phyloP scores from a whole-genome alignment of 2,797 vertebrate species.

The Hyperoplus lanceolatus region DNA sequence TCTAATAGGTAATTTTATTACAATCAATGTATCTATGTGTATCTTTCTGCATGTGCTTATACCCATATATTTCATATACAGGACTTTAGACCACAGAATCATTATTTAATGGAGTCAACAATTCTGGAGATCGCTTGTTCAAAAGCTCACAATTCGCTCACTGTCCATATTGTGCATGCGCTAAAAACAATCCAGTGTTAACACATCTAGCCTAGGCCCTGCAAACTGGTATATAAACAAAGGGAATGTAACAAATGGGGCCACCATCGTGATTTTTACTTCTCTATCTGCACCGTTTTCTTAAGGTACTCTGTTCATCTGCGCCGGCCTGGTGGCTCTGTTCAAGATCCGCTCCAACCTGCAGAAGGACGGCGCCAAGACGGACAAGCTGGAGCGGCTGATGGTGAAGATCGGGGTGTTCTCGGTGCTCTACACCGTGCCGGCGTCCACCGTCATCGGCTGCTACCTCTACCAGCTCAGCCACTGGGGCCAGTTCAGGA shows the following conservation, averaged over 20 bases:
- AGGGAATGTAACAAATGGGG: no score
- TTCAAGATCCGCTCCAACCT: slow-evolving; percentile 99
- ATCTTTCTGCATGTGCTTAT: neutral
- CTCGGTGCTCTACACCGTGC: slow-evolving; percentile 97
- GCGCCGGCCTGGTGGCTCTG: slow-evolving; percentile 94
- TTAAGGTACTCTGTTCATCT: slow-evolving; percentile 95
- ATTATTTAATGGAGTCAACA: neutral
- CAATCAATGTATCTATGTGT: neutral
- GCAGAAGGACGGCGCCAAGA: slow-evolving; percentile 98
- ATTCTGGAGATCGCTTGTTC: no score
- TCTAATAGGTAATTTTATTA: slow-evolving; percentile 85
- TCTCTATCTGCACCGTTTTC: neutral
- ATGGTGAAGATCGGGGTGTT: slow-evolving; percentile 99
- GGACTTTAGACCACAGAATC: neutral
- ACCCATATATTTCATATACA: neutral
- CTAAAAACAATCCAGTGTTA: no score
- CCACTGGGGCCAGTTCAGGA: slow-evolving; percentile 93
- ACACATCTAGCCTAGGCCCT: no score
- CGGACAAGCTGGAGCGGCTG: slow-evolving; percentile 96
- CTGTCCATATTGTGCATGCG: no score
- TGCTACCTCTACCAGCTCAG: slow-evolving; percentile 98
- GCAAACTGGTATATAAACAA: no score
- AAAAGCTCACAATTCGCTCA: no score
- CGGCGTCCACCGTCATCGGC: slow-evolving; percentile 95
- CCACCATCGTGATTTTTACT: neutral